Evolutionary conservation across 2,888 invertebrate species (phyloP), one percentile per base, ranked within the genome.

Genomic region (Standfussiana lucernea): DNA sequence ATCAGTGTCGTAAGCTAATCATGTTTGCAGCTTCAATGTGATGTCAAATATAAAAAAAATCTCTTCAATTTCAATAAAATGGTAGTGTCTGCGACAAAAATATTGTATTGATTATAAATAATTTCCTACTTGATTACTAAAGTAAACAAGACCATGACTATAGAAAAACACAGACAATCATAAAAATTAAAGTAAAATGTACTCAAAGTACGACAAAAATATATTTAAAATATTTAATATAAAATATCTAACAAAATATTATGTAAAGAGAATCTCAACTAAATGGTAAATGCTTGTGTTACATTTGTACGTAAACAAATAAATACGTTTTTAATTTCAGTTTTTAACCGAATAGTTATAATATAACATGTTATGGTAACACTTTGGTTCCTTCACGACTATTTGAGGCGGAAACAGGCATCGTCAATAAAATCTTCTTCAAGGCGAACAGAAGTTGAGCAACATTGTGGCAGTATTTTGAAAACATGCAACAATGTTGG

Each of bases 191-290:
- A 56, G 61, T 75, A 61, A 47, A 79, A 62, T 66, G 88, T 89
- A 86, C 88, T 89, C 32, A 81, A 50, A 89, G 86, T 88, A 89
- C 88, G 66, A 83, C n/a, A 76, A 79, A 82, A 82, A 86, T 87
- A 77, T 80, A 80, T 72, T 68, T 56, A 84, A 79, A 76, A 72
- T 77, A 79, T 73, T 79, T 77, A 42, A 65, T 75, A 77, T 67
- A 83, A 83, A 85, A 82, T 86, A 88, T 80, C 76, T 88, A 88
- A 88, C 88, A 88, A 88, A 89, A 88, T 89, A 84, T 78, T 64
- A 83, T 85, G 77, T 83, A 82, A 82, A 89, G 70, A 88, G 72
- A 89, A 89, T 88, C 86, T 88, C 88, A 88, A 86, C 50, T 80
- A 81, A 68, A 77, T 78, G 70, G 77, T 89, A 82, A 79, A 79